Evolutionary conservation across 2,113 vertebrate genomes (phyloP).

Genomic region (Dicaeum eximium): DNA sequence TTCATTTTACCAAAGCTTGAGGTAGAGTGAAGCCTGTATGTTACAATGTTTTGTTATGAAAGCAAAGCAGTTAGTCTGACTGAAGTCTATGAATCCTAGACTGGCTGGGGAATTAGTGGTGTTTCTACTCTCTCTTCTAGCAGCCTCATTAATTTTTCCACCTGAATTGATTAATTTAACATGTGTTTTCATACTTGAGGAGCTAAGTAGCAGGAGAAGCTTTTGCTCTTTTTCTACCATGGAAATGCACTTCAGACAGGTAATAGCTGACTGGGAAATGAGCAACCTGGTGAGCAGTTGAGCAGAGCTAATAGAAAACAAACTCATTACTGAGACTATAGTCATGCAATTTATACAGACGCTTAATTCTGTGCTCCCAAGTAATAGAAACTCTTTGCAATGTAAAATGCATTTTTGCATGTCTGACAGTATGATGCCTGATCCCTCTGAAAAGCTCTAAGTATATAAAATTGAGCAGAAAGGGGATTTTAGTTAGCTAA

Average conservation of each 20-base stretch:
- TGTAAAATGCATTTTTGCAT: background rate
- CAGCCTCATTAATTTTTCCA: conserved; percentile 32
- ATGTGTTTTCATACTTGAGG: conserved; percentile 1
- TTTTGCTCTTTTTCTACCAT: background rate
- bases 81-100: background rate
- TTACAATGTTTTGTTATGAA: background rate
- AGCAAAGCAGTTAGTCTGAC: background rate
- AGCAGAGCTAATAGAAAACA: background rate
- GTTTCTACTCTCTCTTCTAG: background rate
- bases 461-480: background rate
- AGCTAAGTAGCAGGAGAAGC: background rate
- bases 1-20: background rate
- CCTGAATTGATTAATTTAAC: background rate
- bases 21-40: background rate
- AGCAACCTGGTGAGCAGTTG: background rate
- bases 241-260: background rate
- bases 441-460: background rate
- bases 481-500: background rate
- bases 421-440: background rate
- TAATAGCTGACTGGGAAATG: background rate
- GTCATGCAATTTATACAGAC: background rate
- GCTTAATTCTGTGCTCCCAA: background rate
- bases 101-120: background rate
- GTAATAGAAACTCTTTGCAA: background rate
- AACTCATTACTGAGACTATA: background rate